Evolutionary conservation across 2,888 invertebrate genomes (phyloP), one percentile per base, ranked within the genome.

Genomic region (Celastrina argiolus): DNA sequence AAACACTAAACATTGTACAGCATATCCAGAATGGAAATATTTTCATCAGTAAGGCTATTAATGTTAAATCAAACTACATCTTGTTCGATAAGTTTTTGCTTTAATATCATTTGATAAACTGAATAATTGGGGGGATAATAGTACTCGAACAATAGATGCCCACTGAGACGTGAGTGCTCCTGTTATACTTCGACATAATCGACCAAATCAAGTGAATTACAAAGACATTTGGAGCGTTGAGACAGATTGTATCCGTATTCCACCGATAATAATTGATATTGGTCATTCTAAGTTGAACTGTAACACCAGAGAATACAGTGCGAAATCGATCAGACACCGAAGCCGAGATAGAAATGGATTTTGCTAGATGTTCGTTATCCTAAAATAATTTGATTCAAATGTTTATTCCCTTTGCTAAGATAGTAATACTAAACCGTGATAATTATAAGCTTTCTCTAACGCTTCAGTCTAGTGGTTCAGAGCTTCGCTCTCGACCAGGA

Each of bases 191-290:
- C 34, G 34, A 18, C 34, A 16, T 59, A 59, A 59, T 59, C 59
- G 59, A 34, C 34, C 34, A 59, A 34, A 59, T 59, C 59, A 59
- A 59, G 34, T 34, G 59, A 59, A 59, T 59, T 59, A 59, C 59
- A 59, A 59, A 59, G 59, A 59, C 59, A 18, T 59, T 34, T 34
- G 31, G 58, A 58, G 7, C 31, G 16, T n/a, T 16, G 34, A 59
- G 59, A 59, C 34, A 34, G 59, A 34, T 59, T 59, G 16, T 59
- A 34, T 18, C 59, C 16, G 4, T 59, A 59, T 16, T 58, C 58
- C 28, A 8, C 59, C 16, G 59, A 26, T 4, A 8, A 1, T 8
- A 26, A 51, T 51, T 51, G 1, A 36, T 1, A 22, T 12, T 51
- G 5, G 22, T 12, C 18, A 26, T 0, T 4, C 51, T 12, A 22